Percentiles rank a stretch among this genome's conserved stretches.
Conservation (phyloP, 2,888 invertebrate genomes). For the Druceiella hillmani region DNA sequence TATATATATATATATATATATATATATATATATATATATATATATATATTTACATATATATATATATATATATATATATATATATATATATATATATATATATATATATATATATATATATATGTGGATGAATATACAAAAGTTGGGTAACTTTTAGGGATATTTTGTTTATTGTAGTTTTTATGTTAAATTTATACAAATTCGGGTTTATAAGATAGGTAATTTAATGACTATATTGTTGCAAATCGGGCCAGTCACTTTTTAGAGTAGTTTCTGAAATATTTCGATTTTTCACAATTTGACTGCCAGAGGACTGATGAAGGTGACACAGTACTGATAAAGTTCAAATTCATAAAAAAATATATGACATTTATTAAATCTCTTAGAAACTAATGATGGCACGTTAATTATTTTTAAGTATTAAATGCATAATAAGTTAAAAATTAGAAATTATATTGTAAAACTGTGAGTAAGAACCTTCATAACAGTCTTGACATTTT, state of each 20-base stretch:
- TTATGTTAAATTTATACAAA: slow-evolving; percentile 18
- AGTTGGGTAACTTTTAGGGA: slow-evolving; percentile 15
- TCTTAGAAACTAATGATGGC: slow-evolving; percentile 5
- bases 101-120: no score
- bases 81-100: no score
- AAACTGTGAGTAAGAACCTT: slow-evolving; percentile 8
- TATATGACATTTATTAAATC: slow-evolving; percentile 2
- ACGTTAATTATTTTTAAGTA: slow-evolving; percentile 10
- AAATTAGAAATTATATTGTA: slow-evolving; percentile 8
- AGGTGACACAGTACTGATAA: slow-evolving; percentile 1
- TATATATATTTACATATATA: no score
- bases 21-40: no score
- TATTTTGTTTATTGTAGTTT: slow-evolving; percentile 20
- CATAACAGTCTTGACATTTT: slow-evolving; percentile 2
- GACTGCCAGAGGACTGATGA: neutral
- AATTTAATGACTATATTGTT: slow-evolving; percentile 22
- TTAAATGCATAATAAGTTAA: slow-evolving; percentile 10
- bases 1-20: no score
- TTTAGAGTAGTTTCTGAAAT: slow-evolving; percentile 19
- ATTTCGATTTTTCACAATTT: slow-evolving; percentile 6
- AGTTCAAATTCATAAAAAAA: slow-evolving; percentile 3
- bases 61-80: no score
- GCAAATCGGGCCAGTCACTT: slow-evolving; percentile 22
- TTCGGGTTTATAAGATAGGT: slow-evolving; percentile 19
- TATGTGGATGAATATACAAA: no score